A percentile compares a stretch with the other conserved stretches of the same genome.
Conservation (phyloP, 2,888 invertebrate species). For the Agrotis puta region DNA sequence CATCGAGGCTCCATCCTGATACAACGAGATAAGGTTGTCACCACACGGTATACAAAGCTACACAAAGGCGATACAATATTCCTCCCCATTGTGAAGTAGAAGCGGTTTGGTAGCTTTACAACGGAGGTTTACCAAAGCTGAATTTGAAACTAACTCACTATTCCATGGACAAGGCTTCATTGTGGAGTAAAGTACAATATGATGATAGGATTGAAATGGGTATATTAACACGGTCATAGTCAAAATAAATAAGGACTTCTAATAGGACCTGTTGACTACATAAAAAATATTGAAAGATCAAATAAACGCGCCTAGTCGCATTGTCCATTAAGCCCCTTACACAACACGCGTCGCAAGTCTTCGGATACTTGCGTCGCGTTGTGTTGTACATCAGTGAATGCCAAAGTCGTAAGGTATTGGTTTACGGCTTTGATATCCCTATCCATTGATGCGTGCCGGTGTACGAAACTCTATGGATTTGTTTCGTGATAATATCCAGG, state of each 20-base stretch:
- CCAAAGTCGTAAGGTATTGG: no score
- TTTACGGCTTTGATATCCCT: no score
- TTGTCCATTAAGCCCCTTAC: no score
- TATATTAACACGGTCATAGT: neutral
- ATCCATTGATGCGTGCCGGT: no score
- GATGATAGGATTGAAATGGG: neutral
- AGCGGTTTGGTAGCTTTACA: constrained; percentile 24
- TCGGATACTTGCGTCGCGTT: no score
- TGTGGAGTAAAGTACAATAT: constrained; percentile 1
- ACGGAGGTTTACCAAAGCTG: constrained; percentile 1
- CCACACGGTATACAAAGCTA: constrained; percentile 8
- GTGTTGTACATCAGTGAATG: no score
- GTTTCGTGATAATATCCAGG: no score
- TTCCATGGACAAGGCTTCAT: constrained; percentile 16
- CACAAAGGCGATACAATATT: constrained; percentile 31
- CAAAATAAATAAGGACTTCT: neutral
- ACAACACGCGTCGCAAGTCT: no score
- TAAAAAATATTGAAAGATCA: neutral
- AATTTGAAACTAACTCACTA: constrained; percentile 31
- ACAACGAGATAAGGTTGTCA: constrained; percentile 6
- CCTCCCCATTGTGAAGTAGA: constrained; percentile 13
- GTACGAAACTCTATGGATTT: no score
- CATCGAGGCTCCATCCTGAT: neutral
- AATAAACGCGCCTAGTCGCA: no score
- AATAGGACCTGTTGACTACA: neutral